Evolutionary conservation across 2,888 invertebrate genomes (phyloP), one percentile per base, ranked within the genome.

Genomic region (Orthosia incerta): DNA sequence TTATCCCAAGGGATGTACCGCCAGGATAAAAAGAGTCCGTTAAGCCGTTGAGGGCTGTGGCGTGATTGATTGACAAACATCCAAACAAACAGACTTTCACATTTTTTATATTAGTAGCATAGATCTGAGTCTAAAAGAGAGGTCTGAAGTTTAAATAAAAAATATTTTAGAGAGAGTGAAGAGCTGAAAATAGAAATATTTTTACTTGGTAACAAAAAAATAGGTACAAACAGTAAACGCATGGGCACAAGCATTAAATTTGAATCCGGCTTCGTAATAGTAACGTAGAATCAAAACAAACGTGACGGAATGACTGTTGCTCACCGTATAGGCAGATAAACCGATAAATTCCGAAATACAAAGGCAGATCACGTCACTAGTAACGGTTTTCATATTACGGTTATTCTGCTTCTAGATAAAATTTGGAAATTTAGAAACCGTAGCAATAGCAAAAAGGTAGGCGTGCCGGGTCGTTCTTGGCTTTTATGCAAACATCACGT

Each of bases 401-500:
- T 90, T 90, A 87, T 86, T 88, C 76, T 66, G 74, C 66, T 88
- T 90, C 89, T 88, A 80, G 85, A 85, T 86, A 87, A 88, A 90
- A 91, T 90, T 90, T 89, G 86, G 85, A 89, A 89, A 89, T 89
- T 88, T 89, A 82, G 88, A 89, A 90, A 91, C 89, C 89, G 89
- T 90, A 89, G 88, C 82, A 84, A 77, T 85, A 86, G 87, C 88
- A 90, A 92, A 92, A 93, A 92, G 86, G 71, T 83, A 85, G 90
- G 74, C 94, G 94, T 94, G 94, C 93, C 91, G 88, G 94, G 93
- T 94, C 92, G 87, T 64, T 72, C 63, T 51, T 77, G 74, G 78
- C 80, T 80, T 84, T 85, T 90, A 84, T 84, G 82, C 89, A 92
- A 93, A 93, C 89, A 93, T 89, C 91, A 91, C 93, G 93, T 87